Evolutionary conservation across 2,113 vertebrate species (phyloP).

Genomic region (Hippocampus guttulatus): DNA sequence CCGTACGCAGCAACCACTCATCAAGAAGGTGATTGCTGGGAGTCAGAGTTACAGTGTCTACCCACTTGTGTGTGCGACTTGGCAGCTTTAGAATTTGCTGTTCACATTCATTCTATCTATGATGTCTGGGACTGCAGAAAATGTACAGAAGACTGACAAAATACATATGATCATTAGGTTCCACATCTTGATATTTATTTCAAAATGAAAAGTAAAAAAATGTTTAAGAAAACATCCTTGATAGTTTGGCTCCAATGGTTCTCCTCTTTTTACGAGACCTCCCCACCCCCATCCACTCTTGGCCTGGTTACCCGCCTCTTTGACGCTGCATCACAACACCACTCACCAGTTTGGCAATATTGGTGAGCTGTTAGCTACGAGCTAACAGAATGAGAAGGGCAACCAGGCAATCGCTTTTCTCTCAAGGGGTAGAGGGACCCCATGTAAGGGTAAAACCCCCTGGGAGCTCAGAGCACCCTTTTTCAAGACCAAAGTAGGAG

Average conservation of each 20-base stretch:
- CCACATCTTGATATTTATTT: conserved; percentile 70
- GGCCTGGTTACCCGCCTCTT: conserved; percentile 54
- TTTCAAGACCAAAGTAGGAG: conserved; percentile 57
- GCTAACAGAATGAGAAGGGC: conserved; percentile 55
- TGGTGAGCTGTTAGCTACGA: conserved; percentile 43
- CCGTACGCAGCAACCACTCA: too few relatives aligned
- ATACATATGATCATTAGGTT: conserved; percentile 30
- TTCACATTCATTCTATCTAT: background rate
- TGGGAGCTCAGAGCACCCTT: conserved; percentile 52
- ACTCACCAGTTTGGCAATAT: conserved; percentile 63
- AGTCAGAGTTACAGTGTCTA: too few relatives aligned
- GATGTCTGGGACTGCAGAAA: background rate
- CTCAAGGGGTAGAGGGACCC: conserved; percentile 31
- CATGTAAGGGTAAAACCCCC: conserved; percentile 46
- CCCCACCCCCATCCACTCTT: background rate
- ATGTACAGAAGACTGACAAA: conserved; percentile 25
- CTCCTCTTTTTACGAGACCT: conserved; percentile 22
- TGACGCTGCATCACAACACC: conserved; percentile 45
- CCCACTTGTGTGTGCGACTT: too few relatives aligned
- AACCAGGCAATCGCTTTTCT: conserved; percentile 44
- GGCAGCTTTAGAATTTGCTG: too few relatives aligned
- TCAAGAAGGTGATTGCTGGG: too few relatives aligned
- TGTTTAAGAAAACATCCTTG: conserved; percentile 63
- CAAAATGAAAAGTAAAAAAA: conserved; percentile 72
- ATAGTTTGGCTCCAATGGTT: conserved; percentile 48